Evolutionary conservation across 2,113 vertebrate species (phyloP), one percentile per base, ranked within the genome.

Genomic region (Calypte anna): DNA sequence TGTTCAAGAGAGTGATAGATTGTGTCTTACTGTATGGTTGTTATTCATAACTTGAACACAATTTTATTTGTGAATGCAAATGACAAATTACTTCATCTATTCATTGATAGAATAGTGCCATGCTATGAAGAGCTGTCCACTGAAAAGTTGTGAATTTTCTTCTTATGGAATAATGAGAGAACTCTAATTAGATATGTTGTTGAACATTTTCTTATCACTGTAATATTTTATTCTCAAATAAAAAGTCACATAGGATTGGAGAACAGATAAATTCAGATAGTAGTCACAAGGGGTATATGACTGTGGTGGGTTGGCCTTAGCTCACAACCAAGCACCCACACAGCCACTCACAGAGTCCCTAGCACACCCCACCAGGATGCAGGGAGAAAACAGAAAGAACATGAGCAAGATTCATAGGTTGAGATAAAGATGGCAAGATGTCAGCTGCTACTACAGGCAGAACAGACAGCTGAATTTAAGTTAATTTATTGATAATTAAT

Each of bases 301-400:
- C 22, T 59, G 8, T 50, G 15, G 28, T 40, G 24, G 3, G 11
- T 5, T 24, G 74, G 23, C 23, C n/a, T 59, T 0, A 0, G 20
- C 14, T 79, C n/a, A 72, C 8, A 82, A 17, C 33, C 31, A 82
- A 67, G 7, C 12, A 66, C 23, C 11, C 23, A n/a, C 23, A 70
- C 15, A 88, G 4, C 4, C 24, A n/a, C 24, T 54, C n/a, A 44
- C 16, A 43, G 2, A 16, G 7, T 72, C 7, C 3, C 9, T 22
- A 61, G 10, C 14, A 14, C 43, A 66, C 0, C 10, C 12, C 33
- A 70, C 22, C 4, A 43, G 46, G 18, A 48, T 8, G 5, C 1
- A 15, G 8, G 10, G 10, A 74, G 19, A 66, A 85, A 61, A 72
- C 1, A 79, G 18, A 18, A 77, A 40, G 19, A 92, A 40, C 10